Percentiles rank a stretch among this genome's conserved stretches.
Conservation (phyloP, 2,888 invertebrate species). For the Diplolepis rosae region DNA sequence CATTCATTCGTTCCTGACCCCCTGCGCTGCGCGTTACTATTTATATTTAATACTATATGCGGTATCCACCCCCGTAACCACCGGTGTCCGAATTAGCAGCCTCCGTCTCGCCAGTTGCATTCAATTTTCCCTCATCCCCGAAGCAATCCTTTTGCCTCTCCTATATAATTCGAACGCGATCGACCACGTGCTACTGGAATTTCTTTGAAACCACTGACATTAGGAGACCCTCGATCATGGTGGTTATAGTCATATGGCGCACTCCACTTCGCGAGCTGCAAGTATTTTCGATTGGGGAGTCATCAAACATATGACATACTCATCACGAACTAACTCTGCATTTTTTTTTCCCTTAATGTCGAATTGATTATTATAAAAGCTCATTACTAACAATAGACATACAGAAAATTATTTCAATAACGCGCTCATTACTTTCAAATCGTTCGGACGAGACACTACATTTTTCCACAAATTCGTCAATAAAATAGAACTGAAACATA, state of each 20-base stretch:
- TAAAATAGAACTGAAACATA: too few species aligned
- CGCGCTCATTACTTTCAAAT: neutral
- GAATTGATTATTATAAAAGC: neutral
- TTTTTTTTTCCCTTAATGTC: neutral
- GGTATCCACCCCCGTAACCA: slow-evolving; percentile 49
- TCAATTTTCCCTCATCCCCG: slow-evolving; percentile 52
- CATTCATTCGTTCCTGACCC: slow-evolving; percentile 51
- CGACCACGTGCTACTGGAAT: slow-evolving; percentile 49
- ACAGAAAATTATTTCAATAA: neutral
- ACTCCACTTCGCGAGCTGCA: slow-evolving; percentile 34
- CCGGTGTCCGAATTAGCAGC: slow-evolving; percentile 51
- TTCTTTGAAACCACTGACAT: slow-evolving; percentile 54
- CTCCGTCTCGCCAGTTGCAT: slow-evolving; percentile 58
- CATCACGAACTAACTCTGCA: slow-evolving; percentile 51
- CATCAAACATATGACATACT: slow-evolving; percentile 55
- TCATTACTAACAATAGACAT: too few species aligned
- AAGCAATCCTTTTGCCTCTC: slow-evolving; percentile 45
- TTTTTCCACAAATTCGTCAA: too few species aligned
- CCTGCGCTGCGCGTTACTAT: slow-evolving; percentile 49
- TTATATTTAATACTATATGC: slow-evolving; percentile 59
- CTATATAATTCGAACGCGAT: slow-evolving; percentile 34
- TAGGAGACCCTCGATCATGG: slow-evolving; percentile 44
- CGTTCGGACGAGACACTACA: neutral
- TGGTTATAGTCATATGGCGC: slow-evolving; percentile 62
- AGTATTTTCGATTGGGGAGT: slow-evolving; percentile 37